Percentiles rank a stretch among this genome's conserved stretches.
Conservation (phyloP, 2,113 vertebrate species). For the Trachemys scripta region DNA sequence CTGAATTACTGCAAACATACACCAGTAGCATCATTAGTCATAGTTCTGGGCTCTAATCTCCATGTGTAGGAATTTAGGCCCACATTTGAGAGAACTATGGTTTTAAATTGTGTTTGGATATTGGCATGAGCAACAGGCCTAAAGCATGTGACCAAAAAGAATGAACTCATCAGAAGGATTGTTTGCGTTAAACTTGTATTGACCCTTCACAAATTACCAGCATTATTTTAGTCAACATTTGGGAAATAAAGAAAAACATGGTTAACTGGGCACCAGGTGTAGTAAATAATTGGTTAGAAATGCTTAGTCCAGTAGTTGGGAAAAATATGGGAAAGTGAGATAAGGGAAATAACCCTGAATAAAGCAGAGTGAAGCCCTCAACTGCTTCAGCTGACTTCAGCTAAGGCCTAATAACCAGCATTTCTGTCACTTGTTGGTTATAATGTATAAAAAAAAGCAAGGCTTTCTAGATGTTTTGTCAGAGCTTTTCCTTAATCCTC, state of each 20-base stretch:
- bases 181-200: background rate
- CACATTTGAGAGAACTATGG: background rate
- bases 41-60: background rate
- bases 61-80: background rate
- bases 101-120: background rate
- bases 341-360: background rate
- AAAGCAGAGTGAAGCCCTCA: background rate
- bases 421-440: background rate
- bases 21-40: accelerated
- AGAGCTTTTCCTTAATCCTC: background rate
- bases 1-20: background rate
- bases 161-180: background rate
- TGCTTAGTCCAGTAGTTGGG: background rate
- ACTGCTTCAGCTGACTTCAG: too few relatives aligned
- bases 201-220: background rate
- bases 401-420: background rate
- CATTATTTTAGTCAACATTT: background rate
- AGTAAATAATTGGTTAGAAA: background rate
- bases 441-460: background rate
- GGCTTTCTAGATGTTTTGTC: background rate
- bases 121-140: background rate
- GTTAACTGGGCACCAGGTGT: background rate
- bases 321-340: background rate
- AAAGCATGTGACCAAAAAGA: background rate
- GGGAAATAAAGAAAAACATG: background rate